Evolutionary conservation across 2,888 invertebrate species (phyloP), one percentile per base, ranked within the genome.

Genomic region (Tenthredo scrophulariae): DNA sequence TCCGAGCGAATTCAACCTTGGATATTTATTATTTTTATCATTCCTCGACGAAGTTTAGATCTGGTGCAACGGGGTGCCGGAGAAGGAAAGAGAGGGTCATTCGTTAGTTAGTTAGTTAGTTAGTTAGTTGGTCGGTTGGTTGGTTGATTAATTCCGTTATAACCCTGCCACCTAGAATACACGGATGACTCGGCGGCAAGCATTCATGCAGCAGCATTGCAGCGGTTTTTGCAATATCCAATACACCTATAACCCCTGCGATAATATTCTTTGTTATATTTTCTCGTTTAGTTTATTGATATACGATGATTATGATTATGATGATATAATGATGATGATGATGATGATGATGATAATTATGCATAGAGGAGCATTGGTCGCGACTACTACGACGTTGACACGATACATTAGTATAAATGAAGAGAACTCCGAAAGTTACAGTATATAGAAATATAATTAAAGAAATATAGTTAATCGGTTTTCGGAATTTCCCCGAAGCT

Each of bases 11-110:
- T 77, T 54, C 33, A 77, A 77, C 77, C 77, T 77, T 77, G 77
- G 77, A 77, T 54, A 77, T 77, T 54, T 84, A 72, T 84, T 84
- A 33, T 84, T 50, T 54, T 84, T 67, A 84, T 54, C 72, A 72
- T 72, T 46, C 67, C 84, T 84, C 29, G 84, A 46, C 70, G 37
- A 37, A 72, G 46, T 50, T 46, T 67, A n/a, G 84, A 54, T 33
- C 50, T 37, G 65, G 15, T 72, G 84, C 84, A 72, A 82, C 40
- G 37, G 58, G n/a, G 58, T n/a, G 67, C 33, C 33, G 29, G 33
- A 15, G 29, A 15, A 3, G 33, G 26, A 6, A 67, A 18, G 33
- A 10, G 33, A 18, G 43, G 43, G 18, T 46, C 46, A 13, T n/a
- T 37, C 18, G 43, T 18, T 74, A 5, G 72, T 43, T 74, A 10